phyloP scores from a whole-genome alignment of 2,113 vertebrate species.

The Chitala chitala region DNA sequence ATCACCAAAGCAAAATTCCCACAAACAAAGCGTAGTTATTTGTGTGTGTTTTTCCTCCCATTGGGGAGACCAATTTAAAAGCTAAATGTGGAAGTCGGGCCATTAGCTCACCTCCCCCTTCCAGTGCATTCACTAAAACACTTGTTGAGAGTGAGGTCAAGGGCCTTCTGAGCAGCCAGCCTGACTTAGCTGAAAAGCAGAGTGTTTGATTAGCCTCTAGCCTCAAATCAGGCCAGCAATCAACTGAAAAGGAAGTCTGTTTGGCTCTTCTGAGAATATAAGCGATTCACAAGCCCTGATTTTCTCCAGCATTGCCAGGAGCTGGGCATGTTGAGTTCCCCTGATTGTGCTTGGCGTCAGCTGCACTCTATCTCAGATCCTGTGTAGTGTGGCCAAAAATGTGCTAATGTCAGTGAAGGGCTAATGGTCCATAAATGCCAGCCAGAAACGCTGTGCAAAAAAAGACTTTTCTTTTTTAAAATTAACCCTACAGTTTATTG shows the following conservation, averaged over 20 bases:
- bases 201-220: neutral
- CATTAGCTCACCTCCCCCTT: no score
- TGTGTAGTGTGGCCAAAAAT: conserved; percentile 34
- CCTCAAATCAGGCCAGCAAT: neutral
- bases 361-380: conserved; percentile 22
- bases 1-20: no score
- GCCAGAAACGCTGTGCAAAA: conserved; percentile 11
- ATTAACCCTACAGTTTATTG: conserved; percentile 14
- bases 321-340: conserved; percentile 16
- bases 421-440: conserved; percentile 28
- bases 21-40: no score
- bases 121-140: no score
- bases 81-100: no score
- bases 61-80: no score
- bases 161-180: no score
- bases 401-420: conserved; percentile 25
- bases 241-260: conserved; percentile 19
- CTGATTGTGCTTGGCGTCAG: conserved; percentile 31
- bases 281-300: neutral
- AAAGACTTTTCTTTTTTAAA: neutral
- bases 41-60: no score
- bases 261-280: neutral
- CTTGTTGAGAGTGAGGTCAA: no score
- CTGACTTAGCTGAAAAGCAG: neutral
- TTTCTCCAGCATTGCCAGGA: conserved; percentile 24